Evolutionary conservation across 2,113 vertebrate species (phyloP).

Genomic region (Mormyrus iriodes): DNA sequence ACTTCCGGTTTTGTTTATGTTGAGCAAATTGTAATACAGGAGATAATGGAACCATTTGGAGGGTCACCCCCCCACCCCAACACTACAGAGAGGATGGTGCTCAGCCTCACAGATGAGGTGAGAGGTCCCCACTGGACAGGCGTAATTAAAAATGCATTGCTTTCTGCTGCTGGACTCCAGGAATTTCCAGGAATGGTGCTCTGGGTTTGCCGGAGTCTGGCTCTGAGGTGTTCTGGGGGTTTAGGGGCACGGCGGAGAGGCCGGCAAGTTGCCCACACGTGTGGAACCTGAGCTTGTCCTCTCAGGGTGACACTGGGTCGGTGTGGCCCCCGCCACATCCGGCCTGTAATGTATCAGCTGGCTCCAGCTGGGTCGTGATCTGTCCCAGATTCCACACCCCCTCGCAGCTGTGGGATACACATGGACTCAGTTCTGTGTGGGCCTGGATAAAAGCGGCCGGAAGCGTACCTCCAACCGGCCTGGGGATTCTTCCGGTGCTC

Average conservation of each 20-base stretch:
- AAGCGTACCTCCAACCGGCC: not conserved
- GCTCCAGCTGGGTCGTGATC: not conserved
- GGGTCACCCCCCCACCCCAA: not conserved
- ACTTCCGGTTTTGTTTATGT: not conserved
- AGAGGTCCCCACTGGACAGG: not conserved
- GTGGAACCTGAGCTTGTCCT: not conserved
- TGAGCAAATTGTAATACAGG: not conserved
- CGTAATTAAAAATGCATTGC: constrained; percentile 6
- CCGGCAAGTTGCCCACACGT: not conserved
- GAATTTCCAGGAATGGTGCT: not conserved
- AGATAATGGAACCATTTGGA: constrained; percentile 6
- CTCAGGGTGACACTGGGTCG: not conserved
- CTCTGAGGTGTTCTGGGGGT: not conserved
- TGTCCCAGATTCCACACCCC: not conserved
- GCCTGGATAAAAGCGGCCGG: not conserved
- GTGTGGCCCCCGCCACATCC: not conserved
- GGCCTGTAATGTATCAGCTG: not conserved
- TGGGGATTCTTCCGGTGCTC: not conserved
- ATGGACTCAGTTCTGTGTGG: not conserved
- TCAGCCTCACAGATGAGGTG: not conserved
- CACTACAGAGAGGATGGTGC: not conserved
- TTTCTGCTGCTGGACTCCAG: not conserved
- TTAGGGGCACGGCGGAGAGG: not conserved
- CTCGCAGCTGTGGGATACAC: not conserved
- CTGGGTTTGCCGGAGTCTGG: not conserved